Evolutionary conservation across 1,140 invertebrate species (phyloP).

Genomic region (Drosophila ambigua): DNA sequence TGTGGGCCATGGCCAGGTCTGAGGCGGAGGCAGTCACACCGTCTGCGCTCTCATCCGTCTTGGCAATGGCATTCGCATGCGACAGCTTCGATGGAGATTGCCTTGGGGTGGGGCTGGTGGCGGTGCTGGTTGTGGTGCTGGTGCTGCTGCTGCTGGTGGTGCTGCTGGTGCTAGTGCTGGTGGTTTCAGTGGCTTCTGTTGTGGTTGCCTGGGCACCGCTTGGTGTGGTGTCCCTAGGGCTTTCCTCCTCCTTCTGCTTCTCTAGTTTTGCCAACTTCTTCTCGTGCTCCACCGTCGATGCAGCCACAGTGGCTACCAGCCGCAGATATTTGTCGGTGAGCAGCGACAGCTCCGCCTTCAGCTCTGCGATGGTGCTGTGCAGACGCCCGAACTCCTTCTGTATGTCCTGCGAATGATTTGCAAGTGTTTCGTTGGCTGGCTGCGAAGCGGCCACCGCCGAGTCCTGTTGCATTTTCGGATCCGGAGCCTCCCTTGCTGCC

Average conservation of each 20-base stretch:
- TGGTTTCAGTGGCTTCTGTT: background rate
- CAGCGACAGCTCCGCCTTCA: constrained; percentile 12
- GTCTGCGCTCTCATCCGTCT: background rate
- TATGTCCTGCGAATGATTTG: no score
- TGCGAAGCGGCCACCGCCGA: background rate
- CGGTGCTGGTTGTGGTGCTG: background rate
- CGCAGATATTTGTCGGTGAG: background rate
- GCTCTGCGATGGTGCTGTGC: constrained; percentile 9
- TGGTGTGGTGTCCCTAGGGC: background rate
- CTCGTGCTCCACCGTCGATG: constrained; percentile 12
- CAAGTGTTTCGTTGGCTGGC: no score
- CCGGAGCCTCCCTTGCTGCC: background rate
- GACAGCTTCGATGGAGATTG: background rate
- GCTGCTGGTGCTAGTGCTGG: background rate
- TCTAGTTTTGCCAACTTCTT: background rate
- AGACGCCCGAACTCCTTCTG: constrained; percentile 13
- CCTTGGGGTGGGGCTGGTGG: background rate
- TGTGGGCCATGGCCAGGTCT: background rate
- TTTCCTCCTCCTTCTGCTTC: background rate
- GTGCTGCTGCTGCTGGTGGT: background rate
- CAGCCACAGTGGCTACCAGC: background rate
- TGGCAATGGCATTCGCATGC: constrained; percentile 17
- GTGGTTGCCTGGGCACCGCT: background rate
- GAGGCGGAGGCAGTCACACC: constrained; percentile 4
- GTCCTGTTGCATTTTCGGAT: constrained; percentile 27